Base-by-base conservation (phyloP, 2,888 invertebrate genomes). In the Hetaerina titia region DNA sequence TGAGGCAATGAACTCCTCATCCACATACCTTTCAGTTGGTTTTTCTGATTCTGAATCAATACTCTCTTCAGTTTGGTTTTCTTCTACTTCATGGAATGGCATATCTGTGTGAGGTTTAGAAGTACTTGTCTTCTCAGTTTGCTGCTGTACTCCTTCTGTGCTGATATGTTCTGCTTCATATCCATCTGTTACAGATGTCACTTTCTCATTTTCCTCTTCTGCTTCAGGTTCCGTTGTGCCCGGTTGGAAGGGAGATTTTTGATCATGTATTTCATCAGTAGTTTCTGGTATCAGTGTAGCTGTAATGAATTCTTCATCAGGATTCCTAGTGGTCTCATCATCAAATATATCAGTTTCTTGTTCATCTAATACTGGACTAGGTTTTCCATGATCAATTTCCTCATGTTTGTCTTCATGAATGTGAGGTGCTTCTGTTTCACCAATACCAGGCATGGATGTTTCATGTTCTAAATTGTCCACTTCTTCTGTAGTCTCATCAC, bases 391-490 rank as follows among this genome's bases (percentile, higher is more conserved):
- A 25, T 64, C 94, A 31, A 31, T 69, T 63, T 17, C 95, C 6
- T 58, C n/a, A 8, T 87, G 17, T 2, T 17, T 56, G 2, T 57
- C 81, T 25, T 56, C 17, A 63, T 74, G 31, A 58, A 89, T 95
- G 92, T 95, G 94, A 31, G 74, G 22, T 5, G 69, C 95, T 8
- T 64, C 74, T 81, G 56, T 60, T 94, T 95, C 90, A 19, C 45
- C 95, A 19, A 96, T 95, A 17, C 31, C 90, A 17, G 56, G 60
- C 64, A 95, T 95, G n/a, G 95, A 95, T 92, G 95, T 95, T 63
- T 96, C 96, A 95, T 95, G 95, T 58, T 96, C 95, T 81, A 95
- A 95, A 94, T 95, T 95, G 56, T 95, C 96, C 63, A 95, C 89
- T 95, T 96, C 95, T 94, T 95, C 95, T 94, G 96, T 95, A 31